Base-by-base conservation (phyloP, 2,797 vertebrate species). In the Eulemur mongoz region DNA sequence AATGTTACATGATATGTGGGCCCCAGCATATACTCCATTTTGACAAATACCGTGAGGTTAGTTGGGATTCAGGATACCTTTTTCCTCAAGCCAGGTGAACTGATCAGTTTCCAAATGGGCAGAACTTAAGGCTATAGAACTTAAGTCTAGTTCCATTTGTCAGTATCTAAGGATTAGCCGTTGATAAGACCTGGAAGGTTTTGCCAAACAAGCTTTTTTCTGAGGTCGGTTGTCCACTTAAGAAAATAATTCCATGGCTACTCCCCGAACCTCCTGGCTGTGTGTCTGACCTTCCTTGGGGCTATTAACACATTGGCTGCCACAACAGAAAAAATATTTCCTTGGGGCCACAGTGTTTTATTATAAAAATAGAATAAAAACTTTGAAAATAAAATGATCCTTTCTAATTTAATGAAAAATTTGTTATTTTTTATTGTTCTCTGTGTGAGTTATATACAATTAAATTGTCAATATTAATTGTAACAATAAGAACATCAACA, bases 241-340 rank as follows among this genome's bases (percentile, higher is more conserved):
- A 84, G 78, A 88, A 94, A 95, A 83, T 50, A 95, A 93, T 57
- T 75, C 27, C 70, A 48, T 67, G 59, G 40, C 40, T 91, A 54
- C 61, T 59, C 48, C 35, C 43, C 76, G 20, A 43, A 45, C 20
- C 7, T 94, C 2, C 30, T 69, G 52, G 63, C 45, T 67, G 13
- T 72, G 57, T 79, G 48, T 4, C 52, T 83, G 63, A 70, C n/a
- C 23, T 65, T 50, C 57, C 23, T 25, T 82, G 50, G 40, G 9
- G 50, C 52, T 59, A 50, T 32, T 63, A 57, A 57, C 54, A 57
- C 54, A 57, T 57, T 57, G 54, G 8, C 54, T 57, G 54, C 22
- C 54, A 57, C 54, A 57, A 23, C 9, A 57, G 54, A 57, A 57
- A 57, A 57, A 57, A 57, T 23, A 23, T 57, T 50, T 57, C 54